Conservation (phyloP, 2,888 invertebrate species). For the Agonopterix arenella region DNA sequence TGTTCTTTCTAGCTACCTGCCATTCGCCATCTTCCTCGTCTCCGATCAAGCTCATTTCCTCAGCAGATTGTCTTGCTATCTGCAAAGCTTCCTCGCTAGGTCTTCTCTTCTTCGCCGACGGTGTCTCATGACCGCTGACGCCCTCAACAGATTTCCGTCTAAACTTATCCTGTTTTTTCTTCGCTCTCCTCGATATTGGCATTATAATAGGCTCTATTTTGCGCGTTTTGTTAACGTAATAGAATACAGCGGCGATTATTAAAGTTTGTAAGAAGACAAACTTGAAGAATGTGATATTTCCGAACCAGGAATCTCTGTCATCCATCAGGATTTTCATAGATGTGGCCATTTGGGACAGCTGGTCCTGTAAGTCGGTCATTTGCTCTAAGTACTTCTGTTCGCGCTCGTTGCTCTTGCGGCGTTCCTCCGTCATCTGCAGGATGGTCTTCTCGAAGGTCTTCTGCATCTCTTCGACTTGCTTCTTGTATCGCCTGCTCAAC, state of each 20-base stretch:
- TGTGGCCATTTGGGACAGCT: constrained; percentile 78
- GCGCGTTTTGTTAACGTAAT: constrained; percentile 67
- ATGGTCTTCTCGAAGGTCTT: constrained; percentile 88
- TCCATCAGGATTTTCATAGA: constrained; percentile 77
- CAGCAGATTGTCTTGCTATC: constrained; percentile 77
- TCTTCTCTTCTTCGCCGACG: constrained; percentile 77
- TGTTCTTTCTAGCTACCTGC: constrained; percentile 65
- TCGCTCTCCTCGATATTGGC: constrained; percentile 46
- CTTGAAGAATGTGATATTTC: constrained; percentile 76
- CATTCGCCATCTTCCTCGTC: constrained; percentile 64
- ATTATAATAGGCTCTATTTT: constrained; percentile 43
- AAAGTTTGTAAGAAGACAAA: constrained; percentile 68
- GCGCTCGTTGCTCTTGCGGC: constrained; percentile 81
- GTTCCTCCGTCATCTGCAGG: constrained; percentile 83
- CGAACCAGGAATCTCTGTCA: constrained; percentile 81
- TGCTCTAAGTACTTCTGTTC: constrained; percentile 89
- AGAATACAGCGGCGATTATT: constrained; percentile 63
- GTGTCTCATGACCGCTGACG: constrained; percentile 69
- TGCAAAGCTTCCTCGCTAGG: constrained; percentile 86
- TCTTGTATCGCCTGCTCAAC: constrained; percentile 94
- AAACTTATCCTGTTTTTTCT: constrained; percentile 53
- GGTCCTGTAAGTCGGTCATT: constrained; percentile 80
- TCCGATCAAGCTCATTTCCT: constrained; percentile 69
- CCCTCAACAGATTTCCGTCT: constrained; percentile 82
- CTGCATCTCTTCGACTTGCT: constrained; percentile 97